Conservation (phyloP, 2,888 invertebrate genomes). For the Andricus quercusramuli region DNA sequence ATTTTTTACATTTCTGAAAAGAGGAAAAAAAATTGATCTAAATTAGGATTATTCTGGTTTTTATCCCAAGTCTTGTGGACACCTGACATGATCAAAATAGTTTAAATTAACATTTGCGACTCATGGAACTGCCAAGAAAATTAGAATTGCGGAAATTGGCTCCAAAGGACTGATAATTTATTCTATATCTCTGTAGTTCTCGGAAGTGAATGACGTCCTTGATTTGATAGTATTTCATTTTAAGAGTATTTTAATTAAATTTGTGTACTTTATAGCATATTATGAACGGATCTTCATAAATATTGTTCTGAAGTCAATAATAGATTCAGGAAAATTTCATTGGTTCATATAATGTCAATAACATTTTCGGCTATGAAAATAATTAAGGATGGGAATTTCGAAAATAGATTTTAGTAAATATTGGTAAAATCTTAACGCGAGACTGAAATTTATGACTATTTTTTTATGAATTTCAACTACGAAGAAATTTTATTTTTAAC, state of each 20-base stretch:
- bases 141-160: constrained; percentile 8
- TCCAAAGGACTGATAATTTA: constrained; percentile 1
- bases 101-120: background rate
- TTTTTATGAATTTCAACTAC: too few relatives aligned
- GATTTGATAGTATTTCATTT: background rate
- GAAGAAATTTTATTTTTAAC: too few relatives aligned
- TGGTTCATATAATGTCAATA: background rate
- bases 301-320: background rate
- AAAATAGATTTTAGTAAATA: background rate
- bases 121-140: background rate
- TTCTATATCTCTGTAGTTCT: background rate
- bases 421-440: too few relatives aligned
- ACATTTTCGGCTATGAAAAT: background rate
- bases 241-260: background rate
- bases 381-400: background rate
- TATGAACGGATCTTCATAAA: background rate
- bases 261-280: too few relatives aligned
- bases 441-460: too few relatives aligned
- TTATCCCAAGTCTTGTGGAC: background rate
- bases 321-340: background rate
- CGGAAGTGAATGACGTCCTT: constrained; percentile 6
- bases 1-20: background rate
- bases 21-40: background rate
- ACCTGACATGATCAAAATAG: background rate
- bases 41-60: background rate